phyloP scores from a whole-genome alignment of 2,888 invertebrate species.

The Busseola fusca region DNA sequence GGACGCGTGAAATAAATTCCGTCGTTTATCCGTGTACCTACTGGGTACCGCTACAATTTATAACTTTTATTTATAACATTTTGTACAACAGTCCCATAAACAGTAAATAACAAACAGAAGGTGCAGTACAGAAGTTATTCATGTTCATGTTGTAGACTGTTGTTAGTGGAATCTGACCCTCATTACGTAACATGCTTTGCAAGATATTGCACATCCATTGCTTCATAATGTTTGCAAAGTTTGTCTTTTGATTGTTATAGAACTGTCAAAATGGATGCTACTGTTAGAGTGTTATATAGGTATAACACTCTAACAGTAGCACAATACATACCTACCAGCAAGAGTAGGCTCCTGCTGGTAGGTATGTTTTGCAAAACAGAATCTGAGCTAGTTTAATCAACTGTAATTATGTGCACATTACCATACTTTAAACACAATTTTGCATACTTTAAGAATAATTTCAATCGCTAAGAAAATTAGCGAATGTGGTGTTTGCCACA shows the following conservation, averaged over 20 bases:
- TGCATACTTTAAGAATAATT: not conserved
- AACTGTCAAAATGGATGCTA: not conserved
- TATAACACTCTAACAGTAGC: no score
- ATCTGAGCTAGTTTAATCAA: not conserved
- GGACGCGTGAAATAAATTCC: constrained; percentile 53
- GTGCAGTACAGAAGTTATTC: not conserved
- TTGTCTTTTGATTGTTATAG: not conserved
- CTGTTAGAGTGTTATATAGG: not conserved
- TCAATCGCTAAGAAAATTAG: not conserved
- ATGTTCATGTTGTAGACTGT: not conserved
- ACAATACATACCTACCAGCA: no score
- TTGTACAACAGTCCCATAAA: constrained; percentile 1
- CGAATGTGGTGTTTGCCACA: not conserved
- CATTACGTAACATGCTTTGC: not conserved
- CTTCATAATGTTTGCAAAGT: not conserved
- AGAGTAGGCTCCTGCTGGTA: not conserved
- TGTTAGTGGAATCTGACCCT: not conserved
- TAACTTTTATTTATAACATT: constrained; percentile 60
- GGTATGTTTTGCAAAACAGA: not conserved
- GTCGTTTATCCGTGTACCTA: constrained; percentile 43
- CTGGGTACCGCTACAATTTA: constrained; percentile 57
- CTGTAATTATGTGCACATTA: not conserved
- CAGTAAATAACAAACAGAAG: constrained; percentile 42
- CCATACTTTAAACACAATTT: not conserved
- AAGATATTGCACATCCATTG: not conserved